These are phyloP conservation scores for Pituophis catenifer DNA, from an alignment of 2,113 vertebrate genomes.

Conservation along the genomic window DNA sequence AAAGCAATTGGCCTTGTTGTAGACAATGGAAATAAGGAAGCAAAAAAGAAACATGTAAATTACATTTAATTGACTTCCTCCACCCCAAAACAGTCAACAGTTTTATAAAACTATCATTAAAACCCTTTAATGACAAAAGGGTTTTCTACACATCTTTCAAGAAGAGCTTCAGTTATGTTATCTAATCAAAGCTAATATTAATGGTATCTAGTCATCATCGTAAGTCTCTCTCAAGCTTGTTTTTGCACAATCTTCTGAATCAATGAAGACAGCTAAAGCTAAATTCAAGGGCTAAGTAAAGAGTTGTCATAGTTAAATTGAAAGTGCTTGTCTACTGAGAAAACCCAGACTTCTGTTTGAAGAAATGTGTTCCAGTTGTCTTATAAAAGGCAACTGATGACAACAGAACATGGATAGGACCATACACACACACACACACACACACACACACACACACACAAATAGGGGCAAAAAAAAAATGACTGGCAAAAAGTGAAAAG, in stretches of 20 bases:
- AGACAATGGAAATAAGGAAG: background rate
- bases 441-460: background rate
- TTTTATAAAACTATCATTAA: background rate
- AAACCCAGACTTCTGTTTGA: conserved; percentile 12
- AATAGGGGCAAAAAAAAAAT: background rate
- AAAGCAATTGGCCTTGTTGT: background rate
- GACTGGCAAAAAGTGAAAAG: background rate
- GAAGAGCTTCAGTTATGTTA: background rate
- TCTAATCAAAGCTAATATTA: background rate
- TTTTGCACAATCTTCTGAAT: conserved; percentile 1
- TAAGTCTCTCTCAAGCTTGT: background rate
- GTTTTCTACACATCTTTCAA: background rate
- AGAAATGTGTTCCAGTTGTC: conserved; percentile 35
- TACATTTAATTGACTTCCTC: background rate
- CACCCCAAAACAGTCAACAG: background rate
- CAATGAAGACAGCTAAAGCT: background rate
- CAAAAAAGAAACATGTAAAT: background rate
- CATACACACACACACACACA: conserved; percentile 14
- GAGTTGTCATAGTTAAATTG: conserved; percentile 7
- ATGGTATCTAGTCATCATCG: background rate
- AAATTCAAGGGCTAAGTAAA: background rate
- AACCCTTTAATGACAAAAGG: background rate
- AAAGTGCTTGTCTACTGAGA: conserved; percentile 10
- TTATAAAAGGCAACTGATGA: conserved; percentile 42
- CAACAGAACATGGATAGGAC: conserved; percentile 29